These are phyloP conservation scores for Sphecodes monilicornis DNA, from an alignment of 2,888 invertebrate genomes.

Conservation along the genomic window DNA sequence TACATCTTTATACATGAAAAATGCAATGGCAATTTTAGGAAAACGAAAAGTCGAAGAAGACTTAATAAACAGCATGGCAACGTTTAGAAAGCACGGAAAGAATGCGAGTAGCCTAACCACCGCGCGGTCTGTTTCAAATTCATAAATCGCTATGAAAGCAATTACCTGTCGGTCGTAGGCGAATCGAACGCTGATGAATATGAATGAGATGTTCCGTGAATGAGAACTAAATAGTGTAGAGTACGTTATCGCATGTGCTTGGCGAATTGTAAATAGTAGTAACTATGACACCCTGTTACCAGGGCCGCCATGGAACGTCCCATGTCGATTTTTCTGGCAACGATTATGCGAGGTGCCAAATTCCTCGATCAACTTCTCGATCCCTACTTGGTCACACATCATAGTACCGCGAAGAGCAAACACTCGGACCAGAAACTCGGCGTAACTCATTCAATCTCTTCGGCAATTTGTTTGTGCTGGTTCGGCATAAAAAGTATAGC, in stretches of 20 bases:
- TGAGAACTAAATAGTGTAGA: slow-evolving; percentile 56
- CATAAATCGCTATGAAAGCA: slow-evolving; percentile 56
- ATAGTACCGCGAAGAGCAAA: neutral
- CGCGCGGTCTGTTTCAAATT: slow-evolving; percentile 35
- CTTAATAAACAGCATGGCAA: neutral
- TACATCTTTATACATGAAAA: too few species aligned
- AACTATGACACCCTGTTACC: slow-evolving; percentile 21
- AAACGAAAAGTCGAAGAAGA: neutral
- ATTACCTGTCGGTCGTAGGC: slow-evolving; percentile 25
- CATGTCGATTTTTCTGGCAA: neutral
- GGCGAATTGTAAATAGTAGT: slow-evolving; percentile 42
- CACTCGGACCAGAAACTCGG: neutral
- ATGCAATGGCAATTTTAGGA: neutral
- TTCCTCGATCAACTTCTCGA: neutral
- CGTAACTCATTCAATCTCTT: neutral
- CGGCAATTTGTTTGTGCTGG: neutral
- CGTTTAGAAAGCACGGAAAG: slow-evolving; percentile 64
- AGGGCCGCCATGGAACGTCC: neutral
- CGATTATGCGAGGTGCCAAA: neutral
- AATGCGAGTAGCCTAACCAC: slow-evolving; percentile 14
- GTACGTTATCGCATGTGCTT: slow-evolving; percentile 34
- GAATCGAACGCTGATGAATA: slow-evolving; percentile 49
- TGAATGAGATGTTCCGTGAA: slow-evolving; percentile 65
- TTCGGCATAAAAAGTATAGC: neutral
- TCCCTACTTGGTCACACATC: neutral